Evolutionary conservation across 2,113 vertebrate species (phyloP).

Genomic region (Rhagologus leucostigma): DNA sequence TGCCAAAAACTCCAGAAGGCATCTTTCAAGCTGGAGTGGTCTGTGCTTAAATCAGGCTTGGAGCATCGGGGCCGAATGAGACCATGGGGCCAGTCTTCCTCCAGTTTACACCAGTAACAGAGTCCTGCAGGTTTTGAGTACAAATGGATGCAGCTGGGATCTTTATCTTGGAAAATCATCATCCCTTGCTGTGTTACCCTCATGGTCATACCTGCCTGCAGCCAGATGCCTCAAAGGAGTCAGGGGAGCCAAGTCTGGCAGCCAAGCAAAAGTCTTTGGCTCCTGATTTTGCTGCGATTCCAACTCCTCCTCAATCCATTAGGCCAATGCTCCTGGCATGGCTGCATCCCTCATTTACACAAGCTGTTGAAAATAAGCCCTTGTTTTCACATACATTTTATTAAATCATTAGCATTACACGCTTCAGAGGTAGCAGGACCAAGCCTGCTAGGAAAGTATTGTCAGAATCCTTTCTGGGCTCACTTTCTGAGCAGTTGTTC

Average conservation of each 20-base stretch:
- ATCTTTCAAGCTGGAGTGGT: not conserved
- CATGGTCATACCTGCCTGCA: not conserved
- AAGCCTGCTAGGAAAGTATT: conserved; percentile 40
- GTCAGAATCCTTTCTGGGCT: conserved; percentile 54
- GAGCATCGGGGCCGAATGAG: not conserved
- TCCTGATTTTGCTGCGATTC: not conserved
- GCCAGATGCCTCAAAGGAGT: not conserved
- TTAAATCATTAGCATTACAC: not conserved
- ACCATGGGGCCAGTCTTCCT: not conserved
- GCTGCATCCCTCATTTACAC: not conserved
- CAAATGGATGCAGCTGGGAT: not conserved
- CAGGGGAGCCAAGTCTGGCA: not conserved
- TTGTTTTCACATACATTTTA: conserved; percentile 1
- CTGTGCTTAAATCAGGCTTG: not conserved
- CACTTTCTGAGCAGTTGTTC: conserved; percentile 56
- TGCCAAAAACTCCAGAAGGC: not conserved
- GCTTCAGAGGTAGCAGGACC: conserved; percentile 1
- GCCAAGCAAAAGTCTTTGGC: not conserved
- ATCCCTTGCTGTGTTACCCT: not conserved
- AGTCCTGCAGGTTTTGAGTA: not conserved
- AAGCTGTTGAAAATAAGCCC: not conserved
- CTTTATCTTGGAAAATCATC: not conserved
- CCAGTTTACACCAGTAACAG: not conserved
- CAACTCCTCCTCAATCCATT: not conserved
- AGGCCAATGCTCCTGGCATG: not conserved